Base-by-base conservation (phyloP, 2,113 vertebrate species). In the Periophthalmus modestus region DNA sequence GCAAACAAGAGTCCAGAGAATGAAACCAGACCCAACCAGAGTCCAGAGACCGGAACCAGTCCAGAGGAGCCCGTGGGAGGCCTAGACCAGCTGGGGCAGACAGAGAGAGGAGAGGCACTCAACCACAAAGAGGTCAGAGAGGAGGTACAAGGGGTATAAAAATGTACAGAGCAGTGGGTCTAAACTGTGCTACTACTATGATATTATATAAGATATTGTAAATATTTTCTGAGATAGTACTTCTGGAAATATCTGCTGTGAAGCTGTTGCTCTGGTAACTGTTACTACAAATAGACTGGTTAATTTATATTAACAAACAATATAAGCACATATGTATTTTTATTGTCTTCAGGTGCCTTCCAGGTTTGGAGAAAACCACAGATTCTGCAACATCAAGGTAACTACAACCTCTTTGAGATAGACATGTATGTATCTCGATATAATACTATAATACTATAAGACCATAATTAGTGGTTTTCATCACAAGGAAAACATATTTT, bases 341-440 rank as follows among this genome's bases (percentile, higher is more conserved):
- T 66, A 39, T 77, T 9, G 50, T n/a, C 75, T 76, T 2, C 87
- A 96, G 95, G 66, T 86, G 69, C 66, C 91, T 0, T 47, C 78
- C 0, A 87, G 88, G 74, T 76, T 62, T 2, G 85, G 73, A 0
- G 92, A 93, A 58, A 95, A 88, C 74, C 94, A 69, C 47, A 71
- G 65, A 7, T 89, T 92, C 82, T 95, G 95, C 79, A 93, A 94
- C 70, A 87, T 95, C 75, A 95, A 94, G 94, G 96, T 95, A 80
- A 94, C 91, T 4, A 43, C 39, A 43, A 10, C 39, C 39, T 43
- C 39, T 43, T 43, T 43, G 39, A 43, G 39, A 43, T 9, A 43
- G 10, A 43, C 7, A 10, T 43, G 9, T 43, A 28, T 3, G 7
- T 43, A 43, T 43, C 39, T 43, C 11, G 39, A 43, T 10, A 43